phyloP scores from a whole-genome alignment of 2,797 vertebrate genomes.

The Microchirus variegatus region DNA sequence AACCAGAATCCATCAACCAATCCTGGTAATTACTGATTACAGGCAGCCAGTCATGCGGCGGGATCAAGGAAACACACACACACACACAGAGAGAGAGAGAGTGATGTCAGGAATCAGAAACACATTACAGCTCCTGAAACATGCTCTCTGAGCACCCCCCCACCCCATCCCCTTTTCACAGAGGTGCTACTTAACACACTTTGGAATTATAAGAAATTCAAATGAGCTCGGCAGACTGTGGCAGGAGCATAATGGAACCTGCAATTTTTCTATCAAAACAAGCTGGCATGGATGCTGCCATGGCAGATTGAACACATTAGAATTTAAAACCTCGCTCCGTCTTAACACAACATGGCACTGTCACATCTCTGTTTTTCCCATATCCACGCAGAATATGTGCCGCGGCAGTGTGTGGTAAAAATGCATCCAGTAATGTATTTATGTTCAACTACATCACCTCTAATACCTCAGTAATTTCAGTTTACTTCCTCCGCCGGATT shows the following conservation, averaged over 20 bases:
- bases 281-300: constrained; percentile 47
- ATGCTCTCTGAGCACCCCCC: constrained; percentile 32
- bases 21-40: constrained; percentile 83
- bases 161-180: constrained; percentile 52
- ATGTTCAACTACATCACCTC: neutral
- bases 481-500: neutral
- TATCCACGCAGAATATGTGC: constrained; percentile 30
- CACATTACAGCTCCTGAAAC: constrained; percentile 75
- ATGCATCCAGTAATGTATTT: no score
- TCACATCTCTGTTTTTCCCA: constrained; percentile 40
- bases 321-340: constrained; percentile 66
- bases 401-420: constrained; percentile 18
- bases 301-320: constrained; percentile 72
- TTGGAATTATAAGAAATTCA: constrained; percentile 80
- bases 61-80: constrained; percentile 55
- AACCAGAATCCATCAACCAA: constrained; percentile 78
- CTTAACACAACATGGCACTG: constrained; percentile 61
- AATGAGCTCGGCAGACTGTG: constrained; percentile 71
- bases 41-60: constrained; percentile 62
- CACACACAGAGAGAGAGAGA: constrained; percentile 39
- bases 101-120: constrained; percentile 74
- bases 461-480: neutral
- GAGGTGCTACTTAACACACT: constrained; percentile 81
- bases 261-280: constrained; percentile 86
- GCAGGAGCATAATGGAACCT: constrained; percentile 83